phyloP scores from a whole-genome alignment of 1,140 invertebrate species.

The Leptonema lineaticorne region DNA sequence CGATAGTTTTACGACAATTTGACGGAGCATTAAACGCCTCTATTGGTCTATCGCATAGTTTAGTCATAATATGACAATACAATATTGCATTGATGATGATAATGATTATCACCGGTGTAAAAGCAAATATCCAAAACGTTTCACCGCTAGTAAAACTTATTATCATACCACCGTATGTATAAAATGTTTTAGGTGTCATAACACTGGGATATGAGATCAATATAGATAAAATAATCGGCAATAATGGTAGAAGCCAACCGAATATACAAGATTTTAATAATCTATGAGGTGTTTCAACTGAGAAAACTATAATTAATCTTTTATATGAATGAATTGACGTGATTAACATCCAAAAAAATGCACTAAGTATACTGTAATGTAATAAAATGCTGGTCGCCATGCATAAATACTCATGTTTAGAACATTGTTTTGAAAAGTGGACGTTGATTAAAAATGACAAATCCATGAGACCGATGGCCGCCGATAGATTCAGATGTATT shows the following conservation, averaged over 20 bases:
- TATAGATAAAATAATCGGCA: slow-evolving; percentile 48
- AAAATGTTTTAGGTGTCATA: slow-evolving; percentile 45
- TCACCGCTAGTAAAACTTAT: slow-evolving; percentile 53
- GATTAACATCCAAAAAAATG: slow-evolving; percentile 57
- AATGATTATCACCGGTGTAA: slow-evolving; percentile 49
- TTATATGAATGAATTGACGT: slow-evolving; percentile 52
- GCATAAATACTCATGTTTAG: slow-evolving; percentile 44
- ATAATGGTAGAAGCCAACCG: slow-evolving; percentile 50
- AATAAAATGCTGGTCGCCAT: slow-evolving; percentile 49
- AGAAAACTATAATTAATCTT: slow-evolving; percentile 51
- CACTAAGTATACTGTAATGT: slow-evolving; percentile 51
- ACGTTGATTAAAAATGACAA: slow-evolving; percentile 47
- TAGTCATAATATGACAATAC: slow-evolving; percentile 51
- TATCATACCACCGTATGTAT: no score
- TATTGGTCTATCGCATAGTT: slow-evolving; percentile 48
- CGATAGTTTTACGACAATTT: slow-evolving; percentile 49
- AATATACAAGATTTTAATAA: slow-evolving; percentile 51
- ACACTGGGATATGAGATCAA: slow-evolving; percentile 47
- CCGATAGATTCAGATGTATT: slow-evolving; percentile 53
- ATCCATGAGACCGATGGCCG: slow-evolving; percentile 48
- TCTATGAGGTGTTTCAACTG: slow-evolving; percentile 50
- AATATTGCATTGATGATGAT: slow-evolving; percentile 52
- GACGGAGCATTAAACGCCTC: slow-evolving; percentile 49
- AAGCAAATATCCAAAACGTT: slow-evolving; percentile 50
- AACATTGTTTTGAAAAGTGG: slow-evolving; percentile 44